Percentiles rank a stretch among this genome's conserved stretches.
Conservation (phyloP, 2,113 vertebrate species). For the Acanthochromis polyacanthus region DNA sequence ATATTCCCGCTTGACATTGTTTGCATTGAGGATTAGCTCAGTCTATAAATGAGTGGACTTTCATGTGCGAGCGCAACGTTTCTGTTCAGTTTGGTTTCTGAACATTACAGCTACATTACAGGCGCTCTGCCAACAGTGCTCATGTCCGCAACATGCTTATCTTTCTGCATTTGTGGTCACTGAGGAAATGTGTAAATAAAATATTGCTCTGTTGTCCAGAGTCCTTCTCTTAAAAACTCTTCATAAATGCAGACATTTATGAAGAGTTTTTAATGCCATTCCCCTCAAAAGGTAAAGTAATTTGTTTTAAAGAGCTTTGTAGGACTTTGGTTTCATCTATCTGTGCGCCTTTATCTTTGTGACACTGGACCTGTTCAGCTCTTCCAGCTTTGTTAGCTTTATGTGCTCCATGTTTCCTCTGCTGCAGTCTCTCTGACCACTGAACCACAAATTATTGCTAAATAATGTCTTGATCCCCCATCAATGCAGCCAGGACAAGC, state of each 20-base stretch:
- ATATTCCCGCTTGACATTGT: background rate
- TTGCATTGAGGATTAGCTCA: background rate
- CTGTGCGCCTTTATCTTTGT: background rate
- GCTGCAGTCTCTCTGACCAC: slow-evolving; percentile 16
- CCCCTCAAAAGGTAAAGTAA: background rate
- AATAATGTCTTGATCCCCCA: slow-evolving; percentile 38
- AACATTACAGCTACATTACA: too few species aligned
- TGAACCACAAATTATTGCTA: slow-evolving; percentile 39
- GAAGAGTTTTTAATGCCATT: background rate
- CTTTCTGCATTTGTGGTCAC: too few species aligned
- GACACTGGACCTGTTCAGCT: slow-evolving; percentile 3
- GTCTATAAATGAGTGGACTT: background rate
- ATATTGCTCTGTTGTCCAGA: background rate
- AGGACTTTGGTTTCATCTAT: background rate
- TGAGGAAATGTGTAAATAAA: background rate
- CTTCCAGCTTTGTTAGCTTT: slow-evolving; percentile 7
- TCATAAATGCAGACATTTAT: background rate
- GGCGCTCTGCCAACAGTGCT: background rate
- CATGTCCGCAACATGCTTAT: too few species aligned
- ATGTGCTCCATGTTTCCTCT: slow-evolving; percentile 4
- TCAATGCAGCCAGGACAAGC: slow-evolving; percentile 33
- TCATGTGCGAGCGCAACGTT: background rate
- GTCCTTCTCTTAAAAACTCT: background rate
- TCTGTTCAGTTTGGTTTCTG: background rate
- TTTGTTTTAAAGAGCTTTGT: background rate